These are phyloP conservation scores for Entomobrya proxima DNA, from an alignment of 2,888 invertebrate species.

Conservation along the genomic window DNA sequence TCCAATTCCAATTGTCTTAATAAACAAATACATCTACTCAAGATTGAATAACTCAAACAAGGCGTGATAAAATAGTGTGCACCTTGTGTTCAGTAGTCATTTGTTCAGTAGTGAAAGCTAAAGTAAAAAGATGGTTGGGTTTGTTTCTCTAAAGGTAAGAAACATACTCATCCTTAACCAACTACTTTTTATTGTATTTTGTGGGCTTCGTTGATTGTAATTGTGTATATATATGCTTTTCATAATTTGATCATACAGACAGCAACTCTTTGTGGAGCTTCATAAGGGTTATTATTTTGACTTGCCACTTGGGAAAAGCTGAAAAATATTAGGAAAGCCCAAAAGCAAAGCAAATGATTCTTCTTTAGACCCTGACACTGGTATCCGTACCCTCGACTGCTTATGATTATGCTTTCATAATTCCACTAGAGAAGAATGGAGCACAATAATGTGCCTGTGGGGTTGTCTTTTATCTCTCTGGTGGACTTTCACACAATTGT, in stretches of 20 bases:
- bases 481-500: not conserved
- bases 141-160: not conserved
- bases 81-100: not conserved
- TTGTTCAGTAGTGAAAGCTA: not conserved
- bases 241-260: constrained; percentile 13
- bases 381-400: not conserved
- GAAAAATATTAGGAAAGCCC: not conserved
- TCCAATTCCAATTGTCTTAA: constrained; percentile 12
- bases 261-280: constrained; percentile 6
- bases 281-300: constrained; percentile 26
- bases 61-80: not conserved
- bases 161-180: constrained; percentile 23
- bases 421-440: constrained; percentile 7
- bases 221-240: constrained; percentile 3
- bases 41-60: constrained; percentile 37
- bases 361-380: not conserved
- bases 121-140: not conserved
- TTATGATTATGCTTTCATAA: not conserved
- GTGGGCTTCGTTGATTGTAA: constrained; percentile 1
- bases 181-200: constrained; percentile 11
- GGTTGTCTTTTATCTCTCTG: constrained; percentile 4
- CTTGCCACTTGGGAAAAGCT: constrained; percentile 9
- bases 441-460: not conserved
- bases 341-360: not conserved
- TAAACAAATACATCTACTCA: constrained; percentile 41